Percentiles rank a stretch among this genome's conserved stretches.
Conservation (phyloP, 37 sponge, comb jelly and placozoan genomes). For the Oscarella lobularis region DNA sequence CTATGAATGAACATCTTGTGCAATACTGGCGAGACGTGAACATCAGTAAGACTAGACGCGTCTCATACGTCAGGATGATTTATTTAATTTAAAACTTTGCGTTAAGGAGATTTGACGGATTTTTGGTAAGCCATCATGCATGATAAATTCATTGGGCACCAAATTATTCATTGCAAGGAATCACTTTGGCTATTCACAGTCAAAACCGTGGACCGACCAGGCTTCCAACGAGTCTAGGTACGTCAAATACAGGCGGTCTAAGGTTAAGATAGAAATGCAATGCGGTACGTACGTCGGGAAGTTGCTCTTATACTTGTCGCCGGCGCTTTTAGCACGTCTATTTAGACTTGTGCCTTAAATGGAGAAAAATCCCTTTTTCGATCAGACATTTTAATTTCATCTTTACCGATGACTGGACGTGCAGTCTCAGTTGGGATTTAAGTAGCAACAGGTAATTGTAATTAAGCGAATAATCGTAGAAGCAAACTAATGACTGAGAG, state of each 20-base stretch:
- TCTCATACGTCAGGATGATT: too few species aligned
- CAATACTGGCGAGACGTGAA: constrained; percentile 26
- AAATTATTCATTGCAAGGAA: too few species aligned
- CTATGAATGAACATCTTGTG: constrained; percentile 21
- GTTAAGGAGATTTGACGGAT: background rate
- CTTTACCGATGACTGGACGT: constrained; percentile 18
- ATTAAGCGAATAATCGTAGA: too few species aligned
- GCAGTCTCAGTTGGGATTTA: constrained; percentile 16
- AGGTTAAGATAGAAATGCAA: constrained; percentile 12
- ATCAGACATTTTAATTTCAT: background rate
- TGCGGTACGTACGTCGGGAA: constrained; percentile 13
- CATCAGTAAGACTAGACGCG: background rate
- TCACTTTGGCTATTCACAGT: constrained; percentile 22
- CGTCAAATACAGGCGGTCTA: constrained; percentile 12
- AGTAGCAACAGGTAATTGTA: constrained; percentile 23
- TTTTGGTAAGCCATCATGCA: too few species aligned
- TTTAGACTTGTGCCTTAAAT: constrained; percentile 22
- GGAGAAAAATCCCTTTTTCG: constrained; percentile 19
- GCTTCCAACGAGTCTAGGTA: constrained; percentile 12
- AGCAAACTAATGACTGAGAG: too few species aligned
- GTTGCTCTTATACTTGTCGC: too few species aligned
- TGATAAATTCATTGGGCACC: too few species aligned
- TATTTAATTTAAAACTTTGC: too few species aligned
- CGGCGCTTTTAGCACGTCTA: too few species aligned
- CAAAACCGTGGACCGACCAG: constrained; percentile 14